phyloP scores from a whole-genome alignment of 1,140 invertebrate genomes.

The Atta cephalotes region DNA sequence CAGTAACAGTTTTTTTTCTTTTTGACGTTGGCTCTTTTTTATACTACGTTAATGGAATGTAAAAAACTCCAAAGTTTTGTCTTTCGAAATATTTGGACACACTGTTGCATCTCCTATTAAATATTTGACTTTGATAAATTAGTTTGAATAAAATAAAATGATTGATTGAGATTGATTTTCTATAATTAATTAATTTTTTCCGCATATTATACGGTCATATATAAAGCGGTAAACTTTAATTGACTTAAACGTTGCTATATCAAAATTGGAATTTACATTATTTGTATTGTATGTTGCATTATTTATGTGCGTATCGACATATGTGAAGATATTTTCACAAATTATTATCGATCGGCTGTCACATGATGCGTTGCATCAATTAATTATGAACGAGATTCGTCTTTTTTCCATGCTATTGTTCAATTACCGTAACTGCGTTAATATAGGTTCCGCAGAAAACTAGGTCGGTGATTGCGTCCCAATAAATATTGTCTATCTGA shows the following conservation, averaged over 20 bases:
- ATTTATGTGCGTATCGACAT: conserved; percentile 1
- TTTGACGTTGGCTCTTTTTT: background rate
- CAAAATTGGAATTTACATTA: conserved; percentile 16
- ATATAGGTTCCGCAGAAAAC: conserved; percentile 60
- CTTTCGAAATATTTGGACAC: background rate
- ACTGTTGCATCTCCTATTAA: background rate
- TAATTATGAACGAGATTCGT: conserved; percentile 67
- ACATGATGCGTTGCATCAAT: conserved; percentile 33
- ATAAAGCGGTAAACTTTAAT: background rate
- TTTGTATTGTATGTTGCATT: background rate
- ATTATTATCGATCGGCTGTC: conserved; percentile 41
- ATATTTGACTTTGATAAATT: conserved; percentile 16
- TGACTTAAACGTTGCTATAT: background rate
- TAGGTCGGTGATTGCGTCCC: conserved; percentile 39
- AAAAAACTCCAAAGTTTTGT: background rate
- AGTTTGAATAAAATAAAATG: conserved; percentile 1
- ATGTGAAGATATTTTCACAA: conserved; percentile 13
- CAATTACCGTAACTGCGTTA: conserved; percentile 66
- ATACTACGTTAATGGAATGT: background rate
- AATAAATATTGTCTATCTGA: conserved; percentile 69
- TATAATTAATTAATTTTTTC: conserved; percentile 3
- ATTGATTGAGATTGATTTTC: conserved; percentile 11
- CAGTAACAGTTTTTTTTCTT: background rate
- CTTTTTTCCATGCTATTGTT: conserved; percentile 65
- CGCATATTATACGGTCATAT: background rate